A percentile compares a stretch with the other conserved stretches of the same genome.
These are phyloP conservation scores for Sycophaga agraensis DNA, from an alignment of 1,140 invertebrate species.

Conservation along the genomic window DNA sequence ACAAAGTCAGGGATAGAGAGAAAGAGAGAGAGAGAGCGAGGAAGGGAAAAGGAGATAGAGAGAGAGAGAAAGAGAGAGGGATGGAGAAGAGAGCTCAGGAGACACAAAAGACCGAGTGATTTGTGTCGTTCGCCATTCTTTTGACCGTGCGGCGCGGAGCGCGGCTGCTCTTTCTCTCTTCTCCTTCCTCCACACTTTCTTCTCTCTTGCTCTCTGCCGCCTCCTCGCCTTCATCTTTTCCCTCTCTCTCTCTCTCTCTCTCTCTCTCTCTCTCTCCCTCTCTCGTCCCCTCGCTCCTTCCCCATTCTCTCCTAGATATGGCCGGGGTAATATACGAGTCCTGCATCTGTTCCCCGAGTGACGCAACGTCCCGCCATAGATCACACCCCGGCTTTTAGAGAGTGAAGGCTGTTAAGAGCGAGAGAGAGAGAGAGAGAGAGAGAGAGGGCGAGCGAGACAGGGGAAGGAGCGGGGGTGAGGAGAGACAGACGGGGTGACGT, in stretches of 20 bases:
- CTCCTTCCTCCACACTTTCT: constrained; percentile 27
- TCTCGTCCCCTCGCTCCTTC: constrained; percentile 13
- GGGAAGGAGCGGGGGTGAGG: constrained; percentile 29
- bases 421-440: constrained; percentile 23
- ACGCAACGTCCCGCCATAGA: constrained; percentile 59
- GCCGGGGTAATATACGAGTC: constrained; percentile 57
- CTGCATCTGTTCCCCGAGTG: constrained; percentile 59
- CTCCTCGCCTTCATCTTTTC: constrained; percentile 28
- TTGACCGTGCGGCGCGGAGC: constrained; percentile 36
- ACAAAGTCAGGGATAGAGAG: background rate
- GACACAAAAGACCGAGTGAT: constrained; percentile 53
- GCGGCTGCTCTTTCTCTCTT: constrained; percentile 15
- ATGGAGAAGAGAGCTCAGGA: constrained; percentile 2
- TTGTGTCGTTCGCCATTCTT: constrained; percentile 55
- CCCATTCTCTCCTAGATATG: constrained; percentile 47
- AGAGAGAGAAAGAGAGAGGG: constrained; percentile 15
- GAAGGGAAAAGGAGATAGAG: background rate
- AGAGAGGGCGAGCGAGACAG: constrained; percentile 14
- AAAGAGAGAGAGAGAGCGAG: constrained; percentile 1
- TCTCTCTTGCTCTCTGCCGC: constrained; percentile 26
- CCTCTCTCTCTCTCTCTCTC: background rate
- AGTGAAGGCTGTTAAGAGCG: constrained; percentile 52
- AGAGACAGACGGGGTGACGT: constrained; percentile 39
- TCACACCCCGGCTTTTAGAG: constrained; percentile 55
- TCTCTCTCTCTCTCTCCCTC: constrained; percentile 8